Conservation (phyloP, 92 coral and sea anemone genomes). For the Epizoanthus stellaris region DNA sequence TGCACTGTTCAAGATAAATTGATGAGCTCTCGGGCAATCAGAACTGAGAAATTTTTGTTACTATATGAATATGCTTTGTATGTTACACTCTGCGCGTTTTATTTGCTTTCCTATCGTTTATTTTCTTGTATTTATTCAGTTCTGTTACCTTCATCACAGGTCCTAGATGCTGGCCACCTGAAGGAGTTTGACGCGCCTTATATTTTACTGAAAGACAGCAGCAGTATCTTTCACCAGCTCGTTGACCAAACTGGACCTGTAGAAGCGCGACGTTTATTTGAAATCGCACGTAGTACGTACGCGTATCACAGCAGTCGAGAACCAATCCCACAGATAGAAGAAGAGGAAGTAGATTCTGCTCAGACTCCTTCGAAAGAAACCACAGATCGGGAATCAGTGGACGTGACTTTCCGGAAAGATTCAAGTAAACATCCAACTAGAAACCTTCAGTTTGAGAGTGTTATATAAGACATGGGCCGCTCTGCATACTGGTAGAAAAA, state of each 20-base stretch:
- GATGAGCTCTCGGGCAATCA: too few relatives aligned
- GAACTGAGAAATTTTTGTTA: too few relatives aligned
- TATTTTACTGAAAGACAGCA: slow-evolving; percentile 54
- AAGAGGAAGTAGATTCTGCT: slow-evolving; percentile 9
- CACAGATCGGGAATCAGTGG: neutral
- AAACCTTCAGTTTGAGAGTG: neutral
- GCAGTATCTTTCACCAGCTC: slow-evolving; percentile 72
- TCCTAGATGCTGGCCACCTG: slow-evolving; percentile 74
- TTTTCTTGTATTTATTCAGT: neutral
- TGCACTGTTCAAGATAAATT: too few relatives aligned
- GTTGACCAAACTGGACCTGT: slow-evolving; percentile 82
- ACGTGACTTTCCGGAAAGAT: neutral
- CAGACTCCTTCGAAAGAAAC: neutral
- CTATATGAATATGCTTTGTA: too few relatives aligned
- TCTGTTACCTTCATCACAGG: slow-evolving; percentile 31
- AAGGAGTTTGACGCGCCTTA: slow-evolving; percentile 73
- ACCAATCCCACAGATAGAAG: slow-evolving; percentile 47
- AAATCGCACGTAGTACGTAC: slow-evolving; percentile 76
- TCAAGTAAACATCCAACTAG: neutral
- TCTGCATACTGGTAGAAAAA: too few relatives aligned
- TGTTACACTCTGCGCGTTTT: too few relatives aligned
- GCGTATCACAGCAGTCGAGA: slow-evolving; percentile 42
- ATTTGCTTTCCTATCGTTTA: too few relatives aligned
- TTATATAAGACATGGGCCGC: neutral
- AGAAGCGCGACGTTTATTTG: slow-evolving; percentile 74